Evolutionary conservation across 1,140 invertebrate species (phyloP).

Genomic region (Drosophila murphyi): DNA sequence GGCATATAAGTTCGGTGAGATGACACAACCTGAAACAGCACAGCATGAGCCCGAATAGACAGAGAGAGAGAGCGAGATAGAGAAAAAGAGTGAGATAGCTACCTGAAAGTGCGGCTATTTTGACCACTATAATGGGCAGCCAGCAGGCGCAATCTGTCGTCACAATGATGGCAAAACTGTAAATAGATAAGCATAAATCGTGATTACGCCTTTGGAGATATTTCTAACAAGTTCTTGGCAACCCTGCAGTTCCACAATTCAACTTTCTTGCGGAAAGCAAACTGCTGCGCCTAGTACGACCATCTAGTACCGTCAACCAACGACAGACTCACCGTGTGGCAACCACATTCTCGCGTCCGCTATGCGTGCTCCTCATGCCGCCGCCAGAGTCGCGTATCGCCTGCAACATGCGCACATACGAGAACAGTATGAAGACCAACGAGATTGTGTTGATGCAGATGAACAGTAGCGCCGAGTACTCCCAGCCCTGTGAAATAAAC

Average conservation of each 20-base stretch:
- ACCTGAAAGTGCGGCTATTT: conserved; percentile 87
- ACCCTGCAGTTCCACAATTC: too few relatives aligned
- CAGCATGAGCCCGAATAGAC: conserved; percentile 12
- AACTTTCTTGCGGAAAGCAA: too few relatives aligned
- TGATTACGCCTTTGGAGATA: too few relatives aligned
- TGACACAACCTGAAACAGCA: conserved; percentile 78
- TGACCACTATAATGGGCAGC: conserved; percentile 87
- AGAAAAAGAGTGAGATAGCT: conserved; percentile 10
- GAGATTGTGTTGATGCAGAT: conserved; percentile 86
- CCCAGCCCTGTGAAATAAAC: conserved; percentile 85
- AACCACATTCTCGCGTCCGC: conserved; percentile 85
- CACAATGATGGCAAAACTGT: conserved; percentile 86
- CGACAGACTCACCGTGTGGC: conserved; percentile 67
- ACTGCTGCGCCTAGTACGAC: too few relatives aligned
- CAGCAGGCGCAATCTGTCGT: conserved; percentile 88
- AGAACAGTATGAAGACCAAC: conserved; percentile 87
- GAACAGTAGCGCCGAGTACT: conserved; percentile 87
- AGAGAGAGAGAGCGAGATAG: background rate
- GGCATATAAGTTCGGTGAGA: conserved; percentile 86
- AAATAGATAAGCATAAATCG: too few relatives aligned
- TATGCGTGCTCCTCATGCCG: conserved; percentile 86
- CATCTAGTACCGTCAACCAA: too few relatives aligned
- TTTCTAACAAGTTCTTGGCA: too few relatives aligned
- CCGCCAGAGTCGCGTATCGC: conserved; percentile 86
- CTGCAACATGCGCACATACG: conserved; percentile 86